Base-by-base conservation (phyloP, 2,888 invertebrate species). In the Anodontia alba region DNA sequence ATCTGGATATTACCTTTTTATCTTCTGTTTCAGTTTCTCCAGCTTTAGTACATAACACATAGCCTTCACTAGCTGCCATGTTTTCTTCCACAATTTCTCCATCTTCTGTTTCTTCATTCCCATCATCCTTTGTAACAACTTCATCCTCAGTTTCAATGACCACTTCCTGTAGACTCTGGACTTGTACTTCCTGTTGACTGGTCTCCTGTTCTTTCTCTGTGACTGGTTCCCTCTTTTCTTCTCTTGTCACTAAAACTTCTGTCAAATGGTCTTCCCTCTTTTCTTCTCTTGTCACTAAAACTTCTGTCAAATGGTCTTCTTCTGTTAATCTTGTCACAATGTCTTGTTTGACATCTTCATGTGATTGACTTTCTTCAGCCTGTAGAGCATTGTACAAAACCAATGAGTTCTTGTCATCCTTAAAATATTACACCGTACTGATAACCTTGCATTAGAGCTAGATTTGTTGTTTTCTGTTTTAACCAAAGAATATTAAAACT, bases 261-360 rank as follows among this genome's bases (percentile, higher is more conserved):
- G 75, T 70, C 46, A 80, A 62, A 43, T 80, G 80, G 33, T 81
- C 80, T 54, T 79, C 81, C 15, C 54, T 57, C 66, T 75, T 70
- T n/a, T 74, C 74, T 31, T 81, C 84, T 33, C 77, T 49, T 67
- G 72, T 84, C 8, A 84, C 84, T 70, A 54, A 76, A 3, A 82
- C 82, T 72, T 83, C 86, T 49, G 75, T 73, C 54, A 82, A 69
- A 51, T 81, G 81, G 26, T 84, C 82, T 23, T 82, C 83, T 5
- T 80, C 74, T 33, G 42, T 70, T 10, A 72, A 51, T 71, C 73
- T 78, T 70, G 69, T 69, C 26, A 69, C 46, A 69, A 69, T 69
- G 2, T 69, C 69, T 46, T 31, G 31, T 33, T 31, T 20, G 1
- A 33, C 20, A 3, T 62, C 33, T 62, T 62, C 62, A 3, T 2